phyloP scores from a whole-genome alignment of 1,140 invertebrate genomes.

The Bombus confusus region DNA sequence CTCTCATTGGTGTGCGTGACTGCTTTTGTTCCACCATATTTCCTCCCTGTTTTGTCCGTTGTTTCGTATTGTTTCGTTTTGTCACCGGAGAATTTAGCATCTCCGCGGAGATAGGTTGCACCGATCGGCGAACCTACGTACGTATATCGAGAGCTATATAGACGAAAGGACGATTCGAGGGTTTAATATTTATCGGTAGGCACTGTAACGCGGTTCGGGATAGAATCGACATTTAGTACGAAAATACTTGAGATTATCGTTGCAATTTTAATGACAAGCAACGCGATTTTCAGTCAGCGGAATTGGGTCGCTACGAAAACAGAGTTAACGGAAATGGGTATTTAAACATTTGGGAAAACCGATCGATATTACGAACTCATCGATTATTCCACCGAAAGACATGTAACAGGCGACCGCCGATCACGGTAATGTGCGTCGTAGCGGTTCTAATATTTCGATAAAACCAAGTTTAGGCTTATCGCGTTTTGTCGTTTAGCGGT shows the following conservation, averaged over 20 bases:
- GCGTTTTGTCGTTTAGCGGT: not conserved
- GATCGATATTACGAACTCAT: slow-evolving; percentile 10
- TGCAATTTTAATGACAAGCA: not conserved
- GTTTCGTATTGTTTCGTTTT: slow-evolving; percentile 36
- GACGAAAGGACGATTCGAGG: no score
- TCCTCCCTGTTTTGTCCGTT: not conserved
- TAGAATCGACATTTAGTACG: slow-evolving; percentile 5
- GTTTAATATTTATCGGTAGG: slow-evolving; percentile 9
- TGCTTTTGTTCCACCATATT: slow-evolving; percentile 18
- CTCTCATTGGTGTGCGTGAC: slow-evolving; percentile 1
- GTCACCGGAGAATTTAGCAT: slow-evolving; percentile 5
- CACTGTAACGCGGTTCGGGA: not conserved
- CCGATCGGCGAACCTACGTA: not conserved
- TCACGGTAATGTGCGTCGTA: not conserved
- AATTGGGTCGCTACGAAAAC: slow-evolving; percentile 57
- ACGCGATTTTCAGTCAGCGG: slow-evolving; percentile 29
- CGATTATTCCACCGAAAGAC: slow-evolving; percentile 12
- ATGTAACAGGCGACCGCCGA: not conserved
- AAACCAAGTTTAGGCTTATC: slow-evolving; percentile 8
- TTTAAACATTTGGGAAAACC: slow-evolving; percentile 33
- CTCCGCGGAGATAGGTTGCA: not conserved
- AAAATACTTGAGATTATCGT: slow-evolving; percentile 15
- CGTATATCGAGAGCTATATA: no score
- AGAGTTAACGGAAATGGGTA: slow-evolving; percentile 42
- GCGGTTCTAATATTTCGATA: not conserved